phyloP scores from a whole-genome alignment of 1,140 invertebrate genomes.

The Ruditapes philippinarum region DNA sequence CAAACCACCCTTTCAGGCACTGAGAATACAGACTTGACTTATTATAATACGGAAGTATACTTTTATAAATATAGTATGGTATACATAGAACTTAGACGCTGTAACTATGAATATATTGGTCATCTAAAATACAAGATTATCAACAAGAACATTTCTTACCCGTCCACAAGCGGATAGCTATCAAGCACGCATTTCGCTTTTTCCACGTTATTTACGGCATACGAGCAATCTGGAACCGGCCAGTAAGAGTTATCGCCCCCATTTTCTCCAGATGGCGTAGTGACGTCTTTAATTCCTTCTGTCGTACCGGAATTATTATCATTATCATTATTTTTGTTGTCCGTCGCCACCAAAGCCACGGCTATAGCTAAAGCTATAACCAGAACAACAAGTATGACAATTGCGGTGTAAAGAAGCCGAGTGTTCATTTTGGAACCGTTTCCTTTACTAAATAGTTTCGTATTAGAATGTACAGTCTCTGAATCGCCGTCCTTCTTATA shows the following conservation, averaged over 20 bases:
- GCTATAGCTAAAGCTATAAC: slow-evolving; percentile 65
- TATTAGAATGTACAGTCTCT: not conserved
- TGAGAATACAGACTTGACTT: too few species aligned
- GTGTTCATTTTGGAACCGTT: slow-evolving; percentile 2
- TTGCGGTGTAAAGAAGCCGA: not conserved
- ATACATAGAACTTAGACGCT: too few species aligned
- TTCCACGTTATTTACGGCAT: slow-evolving; percentile 66
- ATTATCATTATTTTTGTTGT: not conserved
- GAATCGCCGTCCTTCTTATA: not conserved
- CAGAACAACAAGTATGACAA: slow-evolving; percentile 4
- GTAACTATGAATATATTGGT: too few species aligned
- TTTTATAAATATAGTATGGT: too few species aligned
- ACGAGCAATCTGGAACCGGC: slow-evolving; percentile 54
- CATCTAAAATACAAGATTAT: too few species aligned
- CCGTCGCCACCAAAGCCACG: slow-evolving; percentile 31
- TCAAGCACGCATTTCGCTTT: slow-evolving; percentile 89
- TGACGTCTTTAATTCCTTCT: too few species aligned
- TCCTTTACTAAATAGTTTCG: not conserved
- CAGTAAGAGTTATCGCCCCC: not conserved
- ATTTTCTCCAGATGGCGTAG: not conserved
- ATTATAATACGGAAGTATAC: too few species aligned
- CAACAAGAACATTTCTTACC: too few species aligned
- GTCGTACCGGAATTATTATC: not conserved
- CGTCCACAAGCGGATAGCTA: slow-evolving; percentile 90
- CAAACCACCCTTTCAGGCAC: too few species aligned